phyloP scores from a whole-genome alignment of 2,797 vertebrate species.

The Anguilla marmorata region DNA sequence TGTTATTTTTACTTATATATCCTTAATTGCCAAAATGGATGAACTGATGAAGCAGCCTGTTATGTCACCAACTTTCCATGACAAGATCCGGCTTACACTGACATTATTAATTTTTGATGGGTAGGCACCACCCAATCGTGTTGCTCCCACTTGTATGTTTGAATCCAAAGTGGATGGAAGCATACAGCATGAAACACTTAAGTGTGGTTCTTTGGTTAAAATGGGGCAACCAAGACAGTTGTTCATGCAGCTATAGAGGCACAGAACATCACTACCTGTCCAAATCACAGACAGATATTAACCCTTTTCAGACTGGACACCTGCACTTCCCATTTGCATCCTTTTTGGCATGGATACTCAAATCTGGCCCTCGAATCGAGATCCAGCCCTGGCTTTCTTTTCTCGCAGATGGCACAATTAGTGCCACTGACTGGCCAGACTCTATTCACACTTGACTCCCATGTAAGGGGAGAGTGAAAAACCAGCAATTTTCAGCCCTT shows the following conservation, averaged over 20 bases:
- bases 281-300: slow-evolving; percentile 3
- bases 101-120: not conserved
- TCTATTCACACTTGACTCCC: not conserved
- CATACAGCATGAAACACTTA: slow-evolving; percentile 40
- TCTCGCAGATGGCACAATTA: not conserved
- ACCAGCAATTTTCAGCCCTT: not conserved
- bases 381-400: not conserved
- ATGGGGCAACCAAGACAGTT: slow-evolving; percentile 13
- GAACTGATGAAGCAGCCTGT: not conserved
- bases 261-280: not conserved
- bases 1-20: not conserved
- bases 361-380: not conserved
- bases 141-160: slow-evolving; percentile 59
- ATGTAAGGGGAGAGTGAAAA: not conserved
- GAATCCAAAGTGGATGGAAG: slow-evolving; percentile 41
- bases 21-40: not conserved
- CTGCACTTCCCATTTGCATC: not conserved
- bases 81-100: not conserved
- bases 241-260: slow-evolving; percentile 8
- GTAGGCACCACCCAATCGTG: slow-evolving; percentile 47
- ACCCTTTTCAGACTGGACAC: slow-evolving; percentile 24
- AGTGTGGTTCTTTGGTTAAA: slow-evolving; percentile 9
- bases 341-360: not conserved
- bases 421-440: not conserved
- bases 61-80: no score